Percentiles rank a stretch among this genome's conserved stretches.
Evolutionary conservation across 2,797 vertebrate species (phyloP).

Genomic region (Acanthis flammea): DNA sequence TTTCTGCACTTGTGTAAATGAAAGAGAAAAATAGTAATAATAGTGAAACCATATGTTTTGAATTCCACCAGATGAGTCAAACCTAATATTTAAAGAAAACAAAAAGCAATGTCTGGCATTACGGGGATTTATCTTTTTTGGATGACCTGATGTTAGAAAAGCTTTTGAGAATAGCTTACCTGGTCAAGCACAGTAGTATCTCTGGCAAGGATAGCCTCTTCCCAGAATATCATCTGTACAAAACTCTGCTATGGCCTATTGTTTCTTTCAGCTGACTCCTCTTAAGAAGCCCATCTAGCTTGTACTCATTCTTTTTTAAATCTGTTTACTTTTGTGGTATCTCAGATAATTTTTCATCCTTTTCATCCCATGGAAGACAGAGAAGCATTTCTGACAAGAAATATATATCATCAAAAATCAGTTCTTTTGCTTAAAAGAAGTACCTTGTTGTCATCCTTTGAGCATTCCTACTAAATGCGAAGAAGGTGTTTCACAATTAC

Average conservation of each 20-base stretch:
- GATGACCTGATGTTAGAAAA: not conserved
- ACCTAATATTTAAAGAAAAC: not conserved
- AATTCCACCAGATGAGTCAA: not conserved
- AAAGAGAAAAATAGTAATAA: not conserved
- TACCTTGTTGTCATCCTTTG: not conserved
- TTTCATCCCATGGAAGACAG: not conserved
- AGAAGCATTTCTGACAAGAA: not conserved
- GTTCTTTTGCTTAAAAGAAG: not conserved
- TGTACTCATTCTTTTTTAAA: not conserved
- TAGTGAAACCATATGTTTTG: not conserved
- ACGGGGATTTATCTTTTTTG: not conserved
- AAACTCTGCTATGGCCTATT: not conserved
- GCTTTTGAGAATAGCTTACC: not conserved
- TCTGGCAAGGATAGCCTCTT: not conserved
- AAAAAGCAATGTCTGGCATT: not conserved
- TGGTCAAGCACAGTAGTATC: not conserved
- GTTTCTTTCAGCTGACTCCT: not conserved
- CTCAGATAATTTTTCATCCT: not conserved
- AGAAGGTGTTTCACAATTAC: not conserved
- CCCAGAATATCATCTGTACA: fast-evolving
- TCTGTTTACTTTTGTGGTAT: not conserved
- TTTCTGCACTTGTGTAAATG: not conserved
- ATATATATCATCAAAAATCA: not conserved
- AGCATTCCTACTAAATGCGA: not conserved
- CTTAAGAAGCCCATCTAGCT: not conserved